Evolutionary conservation across 2,888 invertebrate genomes (phyloP), one percentile per base, ranked within the genome.

Genomic region (Sinopyrophorus schimmeli): DNA sequence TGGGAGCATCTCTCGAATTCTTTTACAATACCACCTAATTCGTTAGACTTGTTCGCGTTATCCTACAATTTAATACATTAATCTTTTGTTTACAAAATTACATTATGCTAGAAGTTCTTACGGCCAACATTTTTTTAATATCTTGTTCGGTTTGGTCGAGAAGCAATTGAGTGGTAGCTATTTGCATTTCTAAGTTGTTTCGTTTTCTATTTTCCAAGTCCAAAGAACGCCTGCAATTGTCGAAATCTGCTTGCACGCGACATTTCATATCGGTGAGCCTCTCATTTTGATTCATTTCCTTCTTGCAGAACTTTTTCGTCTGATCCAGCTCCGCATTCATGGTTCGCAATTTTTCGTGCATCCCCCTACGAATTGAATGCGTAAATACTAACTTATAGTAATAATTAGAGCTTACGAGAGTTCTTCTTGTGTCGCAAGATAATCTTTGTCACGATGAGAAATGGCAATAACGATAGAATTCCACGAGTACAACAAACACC

Each of bases 391-490:
- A 15, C n/a, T 31, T 5, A 31, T 16, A 31, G 16, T 16, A 14
- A 31, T 15, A n/a, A n/a, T n/a, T n/a, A n/a, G n/a, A n/a, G 64
- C 73, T 71, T 68, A 83, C 82, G 71, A 76, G 57, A 82, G 77
- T 58, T 85, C 83, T 20, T 77, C 74, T 27, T 77, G 76, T 1
- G 86, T 76, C 35, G 82, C 79, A 52, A 80, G 79, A 47, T 81
- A 78, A 1, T 83, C 79, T 59, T 80, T 81, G 66, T 89, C 88
- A 12, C 87, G 72, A 47, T 84, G 81, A 12, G 80, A 77, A 51
- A 89, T 86, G 46, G 83, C 83, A 6, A 83, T 75, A 2, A 90
- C 77, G 24, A 89, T 85, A 7, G 84, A 81, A 65, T 86, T 84
- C 89, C 89, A 90, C 3, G 86, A 78, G 60, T 82, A 81, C 53